Base-by-base conservation (phyloP, 2,797 vertebrate genomes). In the Sebastes kiyomatsui region DNA sequence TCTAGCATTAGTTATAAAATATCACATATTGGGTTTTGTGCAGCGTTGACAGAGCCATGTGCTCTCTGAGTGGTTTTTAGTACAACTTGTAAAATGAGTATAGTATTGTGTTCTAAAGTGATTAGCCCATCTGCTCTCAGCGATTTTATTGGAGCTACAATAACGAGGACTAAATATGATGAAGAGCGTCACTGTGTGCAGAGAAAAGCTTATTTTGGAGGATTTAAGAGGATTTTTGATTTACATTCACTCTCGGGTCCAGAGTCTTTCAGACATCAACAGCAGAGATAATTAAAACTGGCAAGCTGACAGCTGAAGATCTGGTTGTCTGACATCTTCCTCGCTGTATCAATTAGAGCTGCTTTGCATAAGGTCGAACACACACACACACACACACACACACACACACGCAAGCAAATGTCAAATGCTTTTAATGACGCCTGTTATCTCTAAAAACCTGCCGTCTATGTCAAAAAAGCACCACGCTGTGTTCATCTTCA, bases 291-390 rank as follows among this genome's bases (percentile, higher is more conserved):
- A 85, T 85, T 80, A 46, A 72, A 68, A 49, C 23, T 23, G 70
- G 69, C 79, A 22, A 5, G 55, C 35, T 62, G 77, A 70, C 62
- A 61, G 75, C 68, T 46, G 33, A 71, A 77, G 77, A 75, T 72
- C 35, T 65, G 52, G 68, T 67, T 52, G 72, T 83, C 55, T 58
- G 2, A 70, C 79, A 35, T 62, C 10, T 11, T 66, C 60, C 33
- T 42, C 22, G 5, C 65, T 28, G 6, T 68, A 59, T 67, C 73
- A 76, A 67, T 80, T 80, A 84, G 61, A 49, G 80, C 74, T 16
- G 27, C 33, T 85, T 65, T 71, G 68, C 67, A 70, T 69, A n/a
- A 73, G 59, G 80, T 54, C 10, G 16, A 25, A 62, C 59, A 5
- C 67, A 71, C 65, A 69, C 49, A 66, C 30, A 55, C 42, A 35